These are phyloP conservation scores for Ditula angustiorana DNA, from an alignment of 2,888 invertebrate species.

Conservation along the genomic window DNA sequence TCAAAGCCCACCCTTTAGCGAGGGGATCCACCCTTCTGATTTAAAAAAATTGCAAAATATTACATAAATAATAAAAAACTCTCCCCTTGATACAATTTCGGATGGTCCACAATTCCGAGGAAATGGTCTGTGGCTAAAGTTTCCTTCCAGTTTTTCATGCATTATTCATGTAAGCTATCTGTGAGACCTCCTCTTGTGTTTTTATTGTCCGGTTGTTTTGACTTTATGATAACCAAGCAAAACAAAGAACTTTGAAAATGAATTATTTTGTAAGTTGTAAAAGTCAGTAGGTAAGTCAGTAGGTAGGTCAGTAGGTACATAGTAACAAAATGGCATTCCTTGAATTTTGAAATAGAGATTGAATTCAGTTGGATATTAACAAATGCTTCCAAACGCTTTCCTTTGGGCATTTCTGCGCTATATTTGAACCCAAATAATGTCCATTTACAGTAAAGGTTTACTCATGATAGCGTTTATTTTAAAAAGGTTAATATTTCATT, in stretches of 20 bases:
- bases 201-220: conserved; percentile 30
- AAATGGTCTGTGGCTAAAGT: conserved; percentile 74
- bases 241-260: conserved; percentile 7
- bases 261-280: conserved; percentile 1
- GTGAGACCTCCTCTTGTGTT: conserved; percentile 40
- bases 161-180: conserved; percentile 65
- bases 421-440: too few species aligned
- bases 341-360: too few species aligned
- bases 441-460: too few species aligned
- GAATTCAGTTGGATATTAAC: too few species aligned
- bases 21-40: conserved; percentile 82
- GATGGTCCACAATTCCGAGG: conserved; percentile 76
- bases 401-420: too few species aligned
- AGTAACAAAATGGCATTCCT: background rate
- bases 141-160: conserved; percentile 69
- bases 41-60: conserved; percentile 83
- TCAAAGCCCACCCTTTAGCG: conserved; percentile 82
- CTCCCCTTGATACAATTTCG: conserved; percentile 74
- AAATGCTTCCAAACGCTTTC: too few species aligned
- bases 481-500: too few species aligned
- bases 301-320: background rate
- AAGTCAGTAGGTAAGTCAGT: background rate
- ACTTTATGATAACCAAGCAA: conserved; percentile 22
- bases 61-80: conserved; percentile 81
- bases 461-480: too few species aligned